A percentile compares a stretch with the other conserved stretches of the same genome.
Evolutionary conservation across 2,888 invertebrate genomes (phyloP).

Genomic region (Gandaritis pyraliata): DNA sequence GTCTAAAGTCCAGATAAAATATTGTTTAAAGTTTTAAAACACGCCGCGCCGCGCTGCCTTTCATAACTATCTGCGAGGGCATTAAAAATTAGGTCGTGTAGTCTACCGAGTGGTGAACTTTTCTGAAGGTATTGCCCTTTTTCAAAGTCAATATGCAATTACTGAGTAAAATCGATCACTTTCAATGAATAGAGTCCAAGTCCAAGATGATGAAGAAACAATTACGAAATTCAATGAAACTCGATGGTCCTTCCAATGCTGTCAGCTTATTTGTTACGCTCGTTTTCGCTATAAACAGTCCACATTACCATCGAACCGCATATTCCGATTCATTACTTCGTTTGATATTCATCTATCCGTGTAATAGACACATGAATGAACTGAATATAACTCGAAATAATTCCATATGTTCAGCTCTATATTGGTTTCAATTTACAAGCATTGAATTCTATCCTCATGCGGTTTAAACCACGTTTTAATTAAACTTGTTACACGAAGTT

Average conservation of each 20-base stretch:
- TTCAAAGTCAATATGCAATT: no score
- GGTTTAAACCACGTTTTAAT: constrained; percentile 6
- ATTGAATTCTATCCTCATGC: constrained; percentile 1
- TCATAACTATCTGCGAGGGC: no score
- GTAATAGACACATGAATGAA: constrained; percentile 19
- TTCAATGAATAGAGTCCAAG: background rate
- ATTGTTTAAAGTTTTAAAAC: no score
- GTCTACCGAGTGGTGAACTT: no score
- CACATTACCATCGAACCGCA: constrained; percentile 28
- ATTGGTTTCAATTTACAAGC: constrained; percentile 16
- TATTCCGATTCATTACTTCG: constrained; percentile 39
- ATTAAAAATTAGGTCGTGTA: no score
- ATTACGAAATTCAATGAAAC: constrained; percentile 8
- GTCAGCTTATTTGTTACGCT: constrained; percentile 20
- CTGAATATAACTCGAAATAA: constrained; percentile 16
- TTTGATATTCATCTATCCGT: constrained; percentile 28
- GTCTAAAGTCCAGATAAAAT: no score
- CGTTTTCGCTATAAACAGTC: constrained; percentile 18
- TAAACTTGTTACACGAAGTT: constrained; percentile 16
- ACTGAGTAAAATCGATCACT: no score
- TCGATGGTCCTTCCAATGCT: constrained; percentile 16
- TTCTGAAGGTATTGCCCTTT: no score
- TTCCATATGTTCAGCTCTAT: constrained; percentile 2
- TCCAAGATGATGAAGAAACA: constrained; percentile 7
- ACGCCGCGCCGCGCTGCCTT: no score